These are phyloP conservation scores for Arenaria interpres DNA, from an alignment of 2,113 vertebrate genomes.

Conservation along the genomic window DNA sequence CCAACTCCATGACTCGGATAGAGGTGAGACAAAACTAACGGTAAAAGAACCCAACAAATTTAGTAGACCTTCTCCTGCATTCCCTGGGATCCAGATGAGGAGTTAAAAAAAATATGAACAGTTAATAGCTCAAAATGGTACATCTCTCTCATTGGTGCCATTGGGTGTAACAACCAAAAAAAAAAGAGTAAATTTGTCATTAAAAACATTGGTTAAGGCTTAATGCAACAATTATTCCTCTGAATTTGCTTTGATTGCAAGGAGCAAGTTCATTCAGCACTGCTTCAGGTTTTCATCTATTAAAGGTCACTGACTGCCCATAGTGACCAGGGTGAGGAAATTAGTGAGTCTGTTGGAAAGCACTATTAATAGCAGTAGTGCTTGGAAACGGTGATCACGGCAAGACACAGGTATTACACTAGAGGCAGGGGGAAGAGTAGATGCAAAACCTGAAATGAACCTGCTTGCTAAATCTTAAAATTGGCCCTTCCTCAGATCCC, in stretches of 20 bases:
- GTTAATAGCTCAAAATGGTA: not conserved
- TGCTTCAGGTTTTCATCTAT: not conserved
- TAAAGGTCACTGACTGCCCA: conserved; percentile 2
- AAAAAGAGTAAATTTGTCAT: not conserved
- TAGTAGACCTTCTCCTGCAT: not conserved
- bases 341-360: not conserved
- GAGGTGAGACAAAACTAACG: not conserved
- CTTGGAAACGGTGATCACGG: not conserved
- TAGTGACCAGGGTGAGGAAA: not conserved
- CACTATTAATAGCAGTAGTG: not conserved
- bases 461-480: not conserved
- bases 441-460: not conserved
- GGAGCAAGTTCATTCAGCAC: not conserved
- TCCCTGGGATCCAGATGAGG: not conserved
- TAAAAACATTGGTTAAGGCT: not conserved
- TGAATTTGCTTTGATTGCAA: not conserved
- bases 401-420: not conserved
- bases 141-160: not conserved
- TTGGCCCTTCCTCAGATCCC: not conserved
- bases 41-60: not conserved
- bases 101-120: not conserved
- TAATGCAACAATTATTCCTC: not conserved
- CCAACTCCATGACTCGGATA: not conserved
- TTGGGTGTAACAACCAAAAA: not conserved
- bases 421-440: not conserved